Percentiles rank a stretch among this genome's conserved stretches.
Conservation (phyloP, 2,797 vertebrate species). For the Phylloscopus collybita region DNA sequence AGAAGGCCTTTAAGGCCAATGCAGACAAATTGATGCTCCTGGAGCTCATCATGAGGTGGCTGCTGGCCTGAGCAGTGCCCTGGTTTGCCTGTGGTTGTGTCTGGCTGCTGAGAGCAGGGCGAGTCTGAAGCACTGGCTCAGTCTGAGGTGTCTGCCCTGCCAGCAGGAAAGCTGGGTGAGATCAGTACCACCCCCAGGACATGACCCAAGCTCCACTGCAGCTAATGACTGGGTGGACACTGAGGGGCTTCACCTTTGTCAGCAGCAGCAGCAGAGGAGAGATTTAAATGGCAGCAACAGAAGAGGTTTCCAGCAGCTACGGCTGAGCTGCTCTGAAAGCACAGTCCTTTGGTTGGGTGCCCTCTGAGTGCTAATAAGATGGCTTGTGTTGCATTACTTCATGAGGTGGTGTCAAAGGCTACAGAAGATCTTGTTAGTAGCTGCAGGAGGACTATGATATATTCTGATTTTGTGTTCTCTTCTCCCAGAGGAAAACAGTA, state of each 20-base stretch:
- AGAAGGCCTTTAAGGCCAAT: not conserved
- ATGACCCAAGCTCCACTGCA: not conserved
- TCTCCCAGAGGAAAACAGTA: conserved; percentile 22
- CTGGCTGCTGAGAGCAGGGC: rapidly evolving
- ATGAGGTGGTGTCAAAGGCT: conserved; percentile 46
- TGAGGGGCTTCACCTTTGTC: not conserved
- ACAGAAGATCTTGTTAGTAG: conserved; percentile 22
- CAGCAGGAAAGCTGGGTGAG: not conserved
- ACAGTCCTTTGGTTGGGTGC: not conserved
- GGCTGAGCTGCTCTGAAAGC: not conserved
- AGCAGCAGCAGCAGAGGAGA: not conserved
- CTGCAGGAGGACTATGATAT: not conserved
- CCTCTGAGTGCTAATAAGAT: not conserved
- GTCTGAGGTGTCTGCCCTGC: not conserved
- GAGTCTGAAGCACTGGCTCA: not conserved
- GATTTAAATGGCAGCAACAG: not conserved
- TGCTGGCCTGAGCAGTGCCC: not conserved
- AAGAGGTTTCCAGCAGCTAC: not conserved
- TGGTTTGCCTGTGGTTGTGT: not conserved
- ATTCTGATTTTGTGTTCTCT: conserved; percentile 33
- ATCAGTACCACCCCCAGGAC: not conserved
- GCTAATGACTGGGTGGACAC: not conserved
- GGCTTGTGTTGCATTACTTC: not conserved
- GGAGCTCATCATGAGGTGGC: not conserved
- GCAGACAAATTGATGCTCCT: not conserved